Evolutionary conservation across 1,140 invertebrate species (phyloP).

Genomic region (Platorchestia sp.): DNA sequence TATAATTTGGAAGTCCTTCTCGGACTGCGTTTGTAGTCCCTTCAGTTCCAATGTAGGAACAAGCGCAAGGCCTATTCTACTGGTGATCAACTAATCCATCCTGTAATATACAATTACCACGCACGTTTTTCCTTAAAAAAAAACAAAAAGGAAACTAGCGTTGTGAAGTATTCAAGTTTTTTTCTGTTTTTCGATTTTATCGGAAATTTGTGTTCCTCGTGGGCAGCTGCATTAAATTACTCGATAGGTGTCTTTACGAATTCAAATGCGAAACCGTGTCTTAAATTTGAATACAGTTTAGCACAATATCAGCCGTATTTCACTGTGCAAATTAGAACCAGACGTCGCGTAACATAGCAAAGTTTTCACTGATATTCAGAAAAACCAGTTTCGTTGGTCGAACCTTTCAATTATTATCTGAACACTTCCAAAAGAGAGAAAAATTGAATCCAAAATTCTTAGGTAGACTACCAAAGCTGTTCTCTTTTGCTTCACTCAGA

Average conservation of each 20-base stretch:
- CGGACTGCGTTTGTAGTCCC: neutral
- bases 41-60: neutral
- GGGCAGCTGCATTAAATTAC: neutral
- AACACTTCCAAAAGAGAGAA: neutral
- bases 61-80: neutral
- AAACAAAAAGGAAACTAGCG: too few species aligned
- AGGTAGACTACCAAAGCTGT: neutral
- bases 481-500: neutral
- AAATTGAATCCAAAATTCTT: neutral
- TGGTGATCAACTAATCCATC: neutral
- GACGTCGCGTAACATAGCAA: neutral
- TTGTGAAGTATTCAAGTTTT: neutral
- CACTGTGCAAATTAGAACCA: neutral
- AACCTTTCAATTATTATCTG: neutral
- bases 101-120: neutral
- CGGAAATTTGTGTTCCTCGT: neutral
- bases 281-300: neutral
- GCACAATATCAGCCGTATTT: neutral
- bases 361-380: neutral
- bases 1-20: neutral
- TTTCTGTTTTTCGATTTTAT: neutral
- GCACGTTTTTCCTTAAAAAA: too few species aligned
- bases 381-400: neutral
- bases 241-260: neutral
- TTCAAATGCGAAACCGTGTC: neutral